These are phyloP conservation scores for Drosophila flavopinicola DNA, from an alignment of 2,888 invertebrate species.

Conservation along the genomic window DNA sequence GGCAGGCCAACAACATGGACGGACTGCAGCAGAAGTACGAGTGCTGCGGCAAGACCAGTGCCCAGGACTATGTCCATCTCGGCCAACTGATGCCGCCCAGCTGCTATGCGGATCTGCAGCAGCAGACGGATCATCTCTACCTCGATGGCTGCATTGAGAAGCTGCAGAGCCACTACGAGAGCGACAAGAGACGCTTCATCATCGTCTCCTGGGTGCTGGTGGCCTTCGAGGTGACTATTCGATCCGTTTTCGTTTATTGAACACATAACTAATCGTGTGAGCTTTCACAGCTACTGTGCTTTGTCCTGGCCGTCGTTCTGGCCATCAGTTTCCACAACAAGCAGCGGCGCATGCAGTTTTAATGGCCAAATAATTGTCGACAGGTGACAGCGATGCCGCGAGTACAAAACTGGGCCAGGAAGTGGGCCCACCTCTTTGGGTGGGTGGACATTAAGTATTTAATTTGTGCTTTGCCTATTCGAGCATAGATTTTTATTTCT, in stretches of 20 bases:
- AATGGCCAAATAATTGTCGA: slow-evolving; percentile 39
- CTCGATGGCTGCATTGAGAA: slow-evolving; percentile 73
- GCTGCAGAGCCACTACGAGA: slow-evolving; percentile 71
- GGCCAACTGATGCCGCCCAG: slow-evolving; percentile 69
- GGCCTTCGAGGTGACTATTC: slow-evolving; percentile 87
- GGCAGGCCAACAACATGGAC: slow-evolving; percentile 81
- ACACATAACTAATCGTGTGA: slow-evolving; percentile 10
- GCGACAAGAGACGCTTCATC: slow-evolving; percentile 86
- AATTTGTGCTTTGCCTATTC: slow-evolving; percentile 39
- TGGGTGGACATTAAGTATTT: slow-evolving; percentile 50
- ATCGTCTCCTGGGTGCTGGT: slow-evolving; percentile 89
- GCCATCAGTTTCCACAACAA: slow-evolving; percentile 80
- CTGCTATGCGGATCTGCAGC: slow-evolving; percentile 70
- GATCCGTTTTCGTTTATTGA: neutral
- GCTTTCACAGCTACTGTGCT: slow-evolving; percentile 67
- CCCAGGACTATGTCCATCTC: slow-evolving; percentile 78
- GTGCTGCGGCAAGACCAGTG: slow-evolving; percentile 82
- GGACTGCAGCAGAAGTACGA: slow-evolving; percentile 74
- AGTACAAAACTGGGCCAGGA: slow-evolving; percentile 59
- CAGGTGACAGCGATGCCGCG: slow-evolving; percentile 16
- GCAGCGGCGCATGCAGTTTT: slow-evolving; percentile 81
- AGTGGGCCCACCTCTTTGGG: slow-evolving; percentile 8
- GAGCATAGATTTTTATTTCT: slow-evolving; percentile 39
- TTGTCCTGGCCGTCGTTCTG: slow-evolving; percentile 67
- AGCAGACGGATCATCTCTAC: slow-evolving; percentile 54